Percentiles rank a stretch among this genome's conserved stretches.
phyloP scores from a whole-genome alignment of 2,888 invertebrate species.

The Oxyteleia sp. region DNA sequence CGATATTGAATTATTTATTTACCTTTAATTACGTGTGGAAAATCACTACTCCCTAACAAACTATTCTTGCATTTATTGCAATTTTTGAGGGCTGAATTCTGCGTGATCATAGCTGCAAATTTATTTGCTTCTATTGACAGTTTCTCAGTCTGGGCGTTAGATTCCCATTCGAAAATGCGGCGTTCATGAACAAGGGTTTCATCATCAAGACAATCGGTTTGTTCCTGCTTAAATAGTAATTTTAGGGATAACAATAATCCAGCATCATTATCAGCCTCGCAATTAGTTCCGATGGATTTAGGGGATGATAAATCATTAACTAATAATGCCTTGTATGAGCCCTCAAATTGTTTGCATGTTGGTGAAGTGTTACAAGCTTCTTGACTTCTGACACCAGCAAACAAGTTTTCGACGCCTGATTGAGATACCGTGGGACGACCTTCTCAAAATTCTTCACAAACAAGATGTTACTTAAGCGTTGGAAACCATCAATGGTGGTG shows the following conservation, averaged over 20 bases:
- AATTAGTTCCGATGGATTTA: constrained; percentile 38
- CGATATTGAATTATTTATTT: too few species aligned
- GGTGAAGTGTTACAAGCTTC: constrained; percentile 11
- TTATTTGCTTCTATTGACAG: too few species aligned
- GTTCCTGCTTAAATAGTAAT: neutral
- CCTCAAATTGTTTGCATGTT: constrained; percentile 41
- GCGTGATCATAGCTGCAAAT: too few species aligned
- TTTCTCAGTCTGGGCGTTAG: too few species aligned
- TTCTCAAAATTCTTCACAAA: constrained; percentile 1
- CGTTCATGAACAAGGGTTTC: too few species aligned
- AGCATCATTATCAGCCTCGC: constrained; percentile 24
- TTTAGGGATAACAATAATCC: constrained; percentile 16
- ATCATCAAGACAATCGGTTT: neutral
- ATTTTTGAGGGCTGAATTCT: too few species aligned
- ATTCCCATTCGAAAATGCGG: too few species aligned
- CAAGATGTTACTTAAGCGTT: constrained; percentile 7
- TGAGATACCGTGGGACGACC: constrained; percentile 13
- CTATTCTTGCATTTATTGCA: too few species aligned
- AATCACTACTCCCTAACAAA: too few species aligned
- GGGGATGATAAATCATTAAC: constrained; percentile 31
- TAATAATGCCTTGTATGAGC: constrained; percentile 24
- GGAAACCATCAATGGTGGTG: constrained; percentile 19
- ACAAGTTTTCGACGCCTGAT: constrained; percentile 48
- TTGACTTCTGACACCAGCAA: constrained; percentile 40
- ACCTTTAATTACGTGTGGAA: too few species aligned